Conservation (phyloP, 1,140 invertebrate species). For the Dinoponera quadriceps region DNA sequence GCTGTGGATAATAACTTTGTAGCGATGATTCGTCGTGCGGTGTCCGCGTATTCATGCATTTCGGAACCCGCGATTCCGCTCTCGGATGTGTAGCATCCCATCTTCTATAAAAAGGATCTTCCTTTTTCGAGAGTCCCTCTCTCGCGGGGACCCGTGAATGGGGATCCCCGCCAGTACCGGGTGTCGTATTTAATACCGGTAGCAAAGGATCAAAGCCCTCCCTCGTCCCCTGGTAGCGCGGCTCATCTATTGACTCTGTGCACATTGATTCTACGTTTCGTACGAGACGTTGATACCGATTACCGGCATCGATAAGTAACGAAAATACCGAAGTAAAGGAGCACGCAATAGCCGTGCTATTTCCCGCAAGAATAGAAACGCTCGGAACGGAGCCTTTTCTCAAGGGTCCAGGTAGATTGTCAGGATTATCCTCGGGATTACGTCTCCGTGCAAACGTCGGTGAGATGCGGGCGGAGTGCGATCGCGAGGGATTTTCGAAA, state of each 20-base stretch:
- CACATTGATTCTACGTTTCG: background rate
- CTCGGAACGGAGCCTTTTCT: conserved; percentile 25
- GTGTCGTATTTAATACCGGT: conserved; percentile 4
- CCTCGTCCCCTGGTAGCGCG: no score
- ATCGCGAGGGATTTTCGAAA: conserved; percentile 32
- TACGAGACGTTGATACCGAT: background rate
- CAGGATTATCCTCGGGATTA: conserved; percentile 8
- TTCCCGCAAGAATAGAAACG: conserved; percentile 25
- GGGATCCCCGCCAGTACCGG: background rate
- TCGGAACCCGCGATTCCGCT: background rate
- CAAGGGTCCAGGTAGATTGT: conserved; percentile 7
- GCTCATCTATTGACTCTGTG: background rate
- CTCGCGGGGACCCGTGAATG: background rate
- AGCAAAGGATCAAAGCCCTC: conserved; percentile 26
- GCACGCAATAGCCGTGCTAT: background rate
- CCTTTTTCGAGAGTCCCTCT: background rate
- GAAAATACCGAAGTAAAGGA: background rate
- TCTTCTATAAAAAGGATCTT: background rate
- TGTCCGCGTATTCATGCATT: conserved; percentile 9
- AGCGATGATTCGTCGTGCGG: background rate
- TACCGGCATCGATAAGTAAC: background rate
- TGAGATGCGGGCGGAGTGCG: background rate
- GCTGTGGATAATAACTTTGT: conserved; percentile 48
- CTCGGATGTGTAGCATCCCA: background rate
- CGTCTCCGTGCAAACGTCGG: background rate